Evolutionary conservation across 2,113 vertebrate genomes (phyloP).

Genomic region (Ursus arctos): DNA sequence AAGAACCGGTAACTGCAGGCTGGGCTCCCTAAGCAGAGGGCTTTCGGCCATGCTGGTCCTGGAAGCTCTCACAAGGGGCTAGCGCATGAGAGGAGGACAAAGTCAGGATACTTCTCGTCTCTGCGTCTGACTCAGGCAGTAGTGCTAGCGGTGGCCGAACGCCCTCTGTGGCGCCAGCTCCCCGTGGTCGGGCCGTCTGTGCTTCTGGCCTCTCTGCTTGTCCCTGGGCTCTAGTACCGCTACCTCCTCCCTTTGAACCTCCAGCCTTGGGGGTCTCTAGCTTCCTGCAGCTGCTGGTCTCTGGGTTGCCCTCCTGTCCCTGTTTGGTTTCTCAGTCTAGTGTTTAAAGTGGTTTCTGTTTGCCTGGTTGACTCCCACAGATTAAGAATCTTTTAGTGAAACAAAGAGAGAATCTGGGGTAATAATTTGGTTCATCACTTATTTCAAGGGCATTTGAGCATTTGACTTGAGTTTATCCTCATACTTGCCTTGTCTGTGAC

Average conservation of each 20-base stretch:
- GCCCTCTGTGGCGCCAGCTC: background rate
- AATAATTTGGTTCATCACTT: background rate
- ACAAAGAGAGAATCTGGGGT: background rate
- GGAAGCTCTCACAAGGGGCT: background rate
- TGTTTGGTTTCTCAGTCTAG: background rate
- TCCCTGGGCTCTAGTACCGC: no score
- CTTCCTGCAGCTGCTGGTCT: background rate
- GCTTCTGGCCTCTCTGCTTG: background rate
- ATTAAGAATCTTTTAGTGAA: background rate
- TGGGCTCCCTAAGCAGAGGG: background rate
- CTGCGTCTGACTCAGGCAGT: background rate
- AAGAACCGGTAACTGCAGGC: background rate
- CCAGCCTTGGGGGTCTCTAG: no score
- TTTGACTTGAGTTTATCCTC: background rate
- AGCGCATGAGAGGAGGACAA: background rate
- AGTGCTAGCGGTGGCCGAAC: no score
- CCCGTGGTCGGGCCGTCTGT: background rate
- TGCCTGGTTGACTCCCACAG: background rate
- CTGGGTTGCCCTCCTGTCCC: background rate
- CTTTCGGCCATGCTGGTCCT: background rate
- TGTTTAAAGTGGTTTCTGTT: background rate
- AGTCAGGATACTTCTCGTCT: background rate
- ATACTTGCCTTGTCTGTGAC: background rate
- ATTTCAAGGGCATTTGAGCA: background rate
- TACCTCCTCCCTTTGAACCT: background rate